A percentile compares a stretch with the other conserved stretches of the same genome.
phyloP scores from a whole-genome alignment of 2,113 vertebrate species.

The Acanthisitta chloris region DNA sequence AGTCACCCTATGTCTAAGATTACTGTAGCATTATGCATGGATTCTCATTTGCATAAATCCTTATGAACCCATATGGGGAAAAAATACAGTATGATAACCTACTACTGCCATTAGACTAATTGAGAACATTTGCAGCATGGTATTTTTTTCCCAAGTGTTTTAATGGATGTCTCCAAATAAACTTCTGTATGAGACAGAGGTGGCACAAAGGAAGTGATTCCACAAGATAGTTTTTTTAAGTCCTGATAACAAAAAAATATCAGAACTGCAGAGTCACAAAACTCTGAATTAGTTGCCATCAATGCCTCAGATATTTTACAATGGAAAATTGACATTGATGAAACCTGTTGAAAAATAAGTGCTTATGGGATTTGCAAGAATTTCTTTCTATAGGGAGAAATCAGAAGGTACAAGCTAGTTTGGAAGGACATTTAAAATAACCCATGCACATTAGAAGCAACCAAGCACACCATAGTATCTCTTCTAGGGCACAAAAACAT shows the following conservation, averaged over 20 bases:
- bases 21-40: not conserved
- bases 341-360: not conserved
- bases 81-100: not conserved
- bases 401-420: not conserved
- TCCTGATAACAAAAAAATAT: not conserved
- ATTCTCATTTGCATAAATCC: not conserved
- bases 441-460: not conserved
- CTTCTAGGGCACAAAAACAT: not conserved
- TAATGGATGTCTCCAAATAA: not conserved
- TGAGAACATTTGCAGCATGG: not conserved
- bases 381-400: not conserved
- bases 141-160: not conserved
- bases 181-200: not conserved
- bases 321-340: not conserved
- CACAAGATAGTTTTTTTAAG: not conserved
- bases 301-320: not conserved
- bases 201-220: not conserved
- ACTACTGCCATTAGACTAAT: not conserved
- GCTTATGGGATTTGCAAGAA: not conserved
- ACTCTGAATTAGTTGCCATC: not conserved
- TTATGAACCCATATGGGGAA: not conserved
- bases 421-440: not conserved
- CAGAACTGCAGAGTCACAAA: not conserved
- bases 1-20: not conserved
- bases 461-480: rapidly evolving